A percentile compares a stretch with the other conserved stretches of the same genome.
Conservation (phyloP, 2,888 invertebrate genomes). For the Netelia melanura region DNA sequence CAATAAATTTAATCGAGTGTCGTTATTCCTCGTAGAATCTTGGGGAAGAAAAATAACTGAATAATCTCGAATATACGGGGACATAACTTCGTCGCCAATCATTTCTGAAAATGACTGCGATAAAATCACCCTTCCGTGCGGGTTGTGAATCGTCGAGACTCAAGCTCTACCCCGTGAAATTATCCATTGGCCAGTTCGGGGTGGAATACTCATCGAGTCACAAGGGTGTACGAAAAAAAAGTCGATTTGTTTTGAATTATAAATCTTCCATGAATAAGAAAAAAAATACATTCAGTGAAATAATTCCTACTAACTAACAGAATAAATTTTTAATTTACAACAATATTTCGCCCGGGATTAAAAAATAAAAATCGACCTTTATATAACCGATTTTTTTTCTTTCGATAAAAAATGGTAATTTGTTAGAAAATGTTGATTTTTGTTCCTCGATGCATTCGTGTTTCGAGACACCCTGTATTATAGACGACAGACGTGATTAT, state of each 20-base stretch:
- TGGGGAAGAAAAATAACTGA: neutral
- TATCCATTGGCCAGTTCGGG: neutral
- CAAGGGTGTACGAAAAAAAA: neutral
- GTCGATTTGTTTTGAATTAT: neutral
- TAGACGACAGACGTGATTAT: constrained; percentile 70
- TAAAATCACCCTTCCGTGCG: constrained; percentile 56
- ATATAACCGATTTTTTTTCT: neutral
- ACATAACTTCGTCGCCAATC: constrained; percentile 23
- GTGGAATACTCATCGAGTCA: neutral
- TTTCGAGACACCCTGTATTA: constrained; percentile 62
- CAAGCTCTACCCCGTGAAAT: constrained; percentile 12
- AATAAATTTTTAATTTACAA: too few relatives aligned
- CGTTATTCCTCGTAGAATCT: neutral
- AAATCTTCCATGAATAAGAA: neutral
- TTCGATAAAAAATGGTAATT: neutral
- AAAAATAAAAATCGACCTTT: too few relatives aligned
- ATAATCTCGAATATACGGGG: constrained; percentile 5
- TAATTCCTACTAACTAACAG: neutral
- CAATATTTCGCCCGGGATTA: too few relatives aligned
- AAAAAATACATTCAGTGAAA: neutral
- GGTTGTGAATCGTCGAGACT: neutral
- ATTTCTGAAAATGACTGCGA: constrained; percentile 56
- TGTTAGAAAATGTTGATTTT: constrained; percentile 19
- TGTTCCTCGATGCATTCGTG: constrained; percentile 13
- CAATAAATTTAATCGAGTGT: neutral